A percentile compares a stretch with the other conserved stretches of the same genome.
Conservation (phyloP, 2,888 invertebrate species). For the Hymenopus coronatus region DNA sequence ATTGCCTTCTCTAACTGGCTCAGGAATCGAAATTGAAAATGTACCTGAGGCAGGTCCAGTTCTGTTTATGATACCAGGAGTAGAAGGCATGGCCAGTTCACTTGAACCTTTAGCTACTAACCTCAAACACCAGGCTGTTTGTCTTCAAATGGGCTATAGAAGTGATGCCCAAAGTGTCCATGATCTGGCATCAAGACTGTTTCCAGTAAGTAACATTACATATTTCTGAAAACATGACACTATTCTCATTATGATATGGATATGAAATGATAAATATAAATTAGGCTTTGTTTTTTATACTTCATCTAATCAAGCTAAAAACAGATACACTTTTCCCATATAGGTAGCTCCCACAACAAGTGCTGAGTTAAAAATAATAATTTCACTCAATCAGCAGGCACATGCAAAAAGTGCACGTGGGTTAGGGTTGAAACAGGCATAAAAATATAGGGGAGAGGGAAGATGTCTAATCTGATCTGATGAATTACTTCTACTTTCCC, state of each 20-base stretch:
- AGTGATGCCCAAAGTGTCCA: slow-evolving; percentile 47
- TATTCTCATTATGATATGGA: too few relatives aligned
- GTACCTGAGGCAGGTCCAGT: background rate
- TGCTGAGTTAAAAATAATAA: too few relatives aligned
- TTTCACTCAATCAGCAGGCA: too few relatives aligned
- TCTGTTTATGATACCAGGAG: slow-evolving; percentile 13
- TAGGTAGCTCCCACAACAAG: accelerated
- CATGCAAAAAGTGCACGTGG: too few relatives aligned
- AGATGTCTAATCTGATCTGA: too few relatives aligned
- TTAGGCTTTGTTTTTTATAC: too few relatives aligned
- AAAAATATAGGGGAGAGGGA: too few relatives aligned
- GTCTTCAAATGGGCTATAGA: slow-evolving; percentile 54
- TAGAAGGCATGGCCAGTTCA: slow-evolving; percentile 51
- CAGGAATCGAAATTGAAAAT: background rate
- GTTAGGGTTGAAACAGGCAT: too few relatives aligned
- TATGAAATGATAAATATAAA: too few relatives aligned
- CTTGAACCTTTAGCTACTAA: slow-evolving; percentile 54
- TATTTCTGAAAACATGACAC: background rate
- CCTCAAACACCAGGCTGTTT: slow-evolving; percentile 53
- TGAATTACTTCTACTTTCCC: too few relatives aligned
- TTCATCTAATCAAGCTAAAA: too few relatives aligned
- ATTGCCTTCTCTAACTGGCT: slow-evolving; percentile 1
- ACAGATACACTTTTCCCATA: too few relatives aligned
- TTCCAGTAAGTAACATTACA: slow-evolving; percentile 49
- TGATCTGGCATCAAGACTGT: slow-evolving; percentile 52